A percentile compares a stretch with the other conserved stretches of the same genome.
Conservation (phyloP, 2,797 vertebrate species). For the Myotis findleyi region DNA sequence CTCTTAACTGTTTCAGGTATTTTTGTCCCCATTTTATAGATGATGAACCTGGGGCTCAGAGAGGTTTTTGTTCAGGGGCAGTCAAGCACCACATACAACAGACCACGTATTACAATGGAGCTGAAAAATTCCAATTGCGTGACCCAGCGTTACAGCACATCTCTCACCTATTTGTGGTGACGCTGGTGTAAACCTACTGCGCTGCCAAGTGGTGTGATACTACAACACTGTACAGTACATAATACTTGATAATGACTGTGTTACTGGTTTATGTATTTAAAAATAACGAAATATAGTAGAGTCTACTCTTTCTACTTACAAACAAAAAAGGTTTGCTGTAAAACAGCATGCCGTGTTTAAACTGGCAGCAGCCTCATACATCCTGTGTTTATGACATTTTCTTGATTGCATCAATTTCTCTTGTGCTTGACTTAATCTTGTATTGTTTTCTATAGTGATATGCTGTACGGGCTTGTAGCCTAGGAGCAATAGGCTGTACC, state of each 20-base stretch:
- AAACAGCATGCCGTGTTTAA: neutral
- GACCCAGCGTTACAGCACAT: neutral
- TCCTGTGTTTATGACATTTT: neutral
- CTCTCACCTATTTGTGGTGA: neutral
- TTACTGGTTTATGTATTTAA: slow-evolving; percentile 1
- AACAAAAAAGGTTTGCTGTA: neutral
- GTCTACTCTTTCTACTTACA: neutral
- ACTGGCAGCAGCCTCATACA: neutral
- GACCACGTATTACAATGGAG: neutral
- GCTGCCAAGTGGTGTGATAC: neutral
- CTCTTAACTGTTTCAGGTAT: neutral
- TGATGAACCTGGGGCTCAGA: neutral
- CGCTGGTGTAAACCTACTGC: neutral
- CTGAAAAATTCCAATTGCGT: neutral
- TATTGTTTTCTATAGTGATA: neutral
- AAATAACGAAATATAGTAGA: neutral
- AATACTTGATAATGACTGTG: neutral
- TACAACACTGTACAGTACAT: neutral
- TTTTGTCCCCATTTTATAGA: neutral
- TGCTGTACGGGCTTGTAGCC: neutral
- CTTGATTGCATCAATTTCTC: neutral
- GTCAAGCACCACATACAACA: neutral
- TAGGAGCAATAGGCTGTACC: neutral
- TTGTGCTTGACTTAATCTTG: neutral
- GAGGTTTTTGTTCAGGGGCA: neutral